phyloP scores from a whole-genome alignment of 2,888 invertebrate species.

The Lypha dubia region DNA sequence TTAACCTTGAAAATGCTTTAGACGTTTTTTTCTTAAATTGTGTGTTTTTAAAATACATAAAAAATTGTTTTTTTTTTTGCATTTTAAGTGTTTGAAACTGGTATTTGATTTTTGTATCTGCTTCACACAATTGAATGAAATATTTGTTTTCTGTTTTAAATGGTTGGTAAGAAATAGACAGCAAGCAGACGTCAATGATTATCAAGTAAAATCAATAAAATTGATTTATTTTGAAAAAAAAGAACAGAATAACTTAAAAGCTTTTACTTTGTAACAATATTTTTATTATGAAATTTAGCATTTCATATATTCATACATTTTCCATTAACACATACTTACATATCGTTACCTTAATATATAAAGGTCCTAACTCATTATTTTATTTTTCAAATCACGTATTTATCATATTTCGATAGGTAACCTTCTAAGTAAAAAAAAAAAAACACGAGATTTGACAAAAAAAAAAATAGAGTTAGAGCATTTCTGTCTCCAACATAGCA shows the following conservation, averaged over 20 bases:
- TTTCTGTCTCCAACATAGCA: too few relatives aligned
- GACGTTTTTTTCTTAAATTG: conserved; percentile 26
- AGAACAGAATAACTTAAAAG: not conserved
- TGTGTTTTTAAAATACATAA: conserved; percentile 12
- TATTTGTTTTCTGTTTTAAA: conserved; percentile 30
- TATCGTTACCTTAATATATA: too few relatives aligned
- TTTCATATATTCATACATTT: not conserved
- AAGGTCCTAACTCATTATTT: too few relatives aligned
- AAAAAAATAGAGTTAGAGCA: too few relatives aligned
- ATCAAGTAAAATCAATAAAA: conserved; percentile 49
- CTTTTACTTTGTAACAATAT: not conserved
- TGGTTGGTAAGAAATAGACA: conserved; percentile 3
- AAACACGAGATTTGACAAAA: too few relatives aligned
- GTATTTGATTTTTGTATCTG: conserved; percentile 53
- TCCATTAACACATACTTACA: not conserved
- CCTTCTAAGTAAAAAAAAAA: too few relatives aligned
- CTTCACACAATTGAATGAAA: conserved; percentile 24
- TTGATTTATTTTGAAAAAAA: not conserved
- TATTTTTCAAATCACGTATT: too few relatives aligned
- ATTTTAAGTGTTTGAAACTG: conserved; percentile 56
- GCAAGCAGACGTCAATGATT: conserved; percentile 26
- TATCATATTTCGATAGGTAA: too few relatives aligned
- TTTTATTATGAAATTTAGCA: not conserved
- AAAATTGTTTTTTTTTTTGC: conserved; percentile 33
- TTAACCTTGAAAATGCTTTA: conserved; percentile 56